Evolutionary conservation across 2,113 vertebrate species (phyloP).

Genomic region (Equus przewalskii): DNA sequence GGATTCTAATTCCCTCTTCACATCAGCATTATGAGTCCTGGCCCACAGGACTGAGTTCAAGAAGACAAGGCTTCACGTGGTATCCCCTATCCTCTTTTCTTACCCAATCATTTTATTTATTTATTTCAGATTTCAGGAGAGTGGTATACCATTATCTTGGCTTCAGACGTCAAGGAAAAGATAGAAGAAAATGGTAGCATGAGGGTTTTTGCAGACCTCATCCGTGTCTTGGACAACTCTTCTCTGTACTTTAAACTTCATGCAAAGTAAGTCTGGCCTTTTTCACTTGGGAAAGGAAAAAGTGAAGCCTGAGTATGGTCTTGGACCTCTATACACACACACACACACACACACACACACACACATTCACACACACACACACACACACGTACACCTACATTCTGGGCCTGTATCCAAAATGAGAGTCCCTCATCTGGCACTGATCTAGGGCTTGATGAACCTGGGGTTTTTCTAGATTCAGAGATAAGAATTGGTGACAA

Average conservation of each 20-base stretch:
- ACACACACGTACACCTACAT: rapidly evolving
- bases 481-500: background rate
- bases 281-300: background rate
- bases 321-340: background rate
- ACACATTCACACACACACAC: background rate
- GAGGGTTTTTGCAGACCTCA: background rate
- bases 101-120: background rate
- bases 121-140: slow-evolving; percentile 60
- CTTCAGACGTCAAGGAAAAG: background rate
- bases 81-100: background rate
- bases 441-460: background rate
- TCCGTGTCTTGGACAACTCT: rapidly evolving
- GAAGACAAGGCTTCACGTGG: background rate
- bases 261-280: slow-evolving; percentile 20
- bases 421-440: background rate
- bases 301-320: background rate
- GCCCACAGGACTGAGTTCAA: background rate
- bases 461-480: background rate
- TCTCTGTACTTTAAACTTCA: background rate
- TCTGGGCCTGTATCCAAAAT: background rate
- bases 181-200: slow-evolving; percentile 54
- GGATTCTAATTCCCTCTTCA: background rate
- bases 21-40: background rate
- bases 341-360: background rate
- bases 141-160: slow-evolving; percentile 57